Conservation (phyloP, 2,113 vertebrate genomes). For the Lonchura striata region DNA sequence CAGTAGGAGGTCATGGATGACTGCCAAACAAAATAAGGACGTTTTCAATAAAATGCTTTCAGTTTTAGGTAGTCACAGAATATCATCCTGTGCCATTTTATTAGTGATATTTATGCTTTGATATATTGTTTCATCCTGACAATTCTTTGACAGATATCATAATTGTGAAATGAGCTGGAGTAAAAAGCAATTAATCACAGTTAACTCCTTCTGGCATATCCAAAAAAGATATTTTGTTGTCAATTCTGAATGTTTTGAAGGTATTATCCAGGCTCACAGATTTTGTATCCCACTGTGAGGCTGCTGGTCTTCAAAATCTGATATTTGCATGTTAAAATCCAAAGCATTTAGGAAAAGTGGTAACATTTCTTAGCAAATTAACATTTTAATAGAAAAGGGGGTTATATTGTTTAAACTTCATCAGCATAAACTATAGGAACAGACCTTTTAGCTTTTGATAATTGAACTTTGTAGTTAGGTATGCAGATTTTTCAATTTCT, state of each 20-base stretch:
- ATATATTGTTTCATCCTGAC: slow-evolving; percentile 57
- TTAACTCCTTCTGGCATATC: slow-evolving; percentile 43
- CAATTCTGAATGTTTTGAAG: slow-evolving; percentile 41
- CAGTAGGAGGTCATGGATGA: slow-evolving; percentile 74
- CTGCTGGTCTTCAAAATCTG: slow-evolving; percentile 20
- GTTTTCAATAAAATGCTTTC: slow-evolving; percentile 70
- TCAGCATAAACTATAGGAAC: background rate
- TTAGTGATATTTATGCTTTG: slow-evolving; percentile 68
- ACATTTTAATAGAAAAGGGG: slow-evolving; percentile 26
- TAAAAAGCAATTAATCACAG: slow-evolving; percentile 57
- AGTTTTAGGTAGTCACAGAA: slow-evolving; percentile 49
- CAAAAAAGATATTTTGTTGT: slow-evolving; percentile 31
- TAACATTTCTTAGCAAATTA: background rate
- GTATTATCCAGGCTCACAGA: slow-evolving; percentile 54
- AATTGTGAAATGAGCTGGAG: slow-evolving; percentile 47
- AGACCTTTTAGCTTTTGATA: background rate
- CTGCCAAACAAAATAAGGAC: slow-evolving; percentile 75
- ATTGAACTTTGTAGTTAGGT: background rate
- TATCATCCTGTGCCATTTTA: slow-evolving; percentile 60
- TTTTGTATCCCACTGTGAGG: slow-evolving; percentile 43
- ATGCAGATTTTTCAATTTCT: background rate
- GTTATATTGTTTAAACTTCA: background rate
- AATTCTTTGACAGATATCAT: slow-evolving; percentile 64
- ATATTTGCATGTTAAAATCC: slow-evolving; percentile 27
- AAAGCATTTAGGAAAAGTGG: slow-evolving; percentile 36